Base-by-base conservation (phyloP, 2,113 vertebrate genomes). In the Stegastes partitus region DNA sequence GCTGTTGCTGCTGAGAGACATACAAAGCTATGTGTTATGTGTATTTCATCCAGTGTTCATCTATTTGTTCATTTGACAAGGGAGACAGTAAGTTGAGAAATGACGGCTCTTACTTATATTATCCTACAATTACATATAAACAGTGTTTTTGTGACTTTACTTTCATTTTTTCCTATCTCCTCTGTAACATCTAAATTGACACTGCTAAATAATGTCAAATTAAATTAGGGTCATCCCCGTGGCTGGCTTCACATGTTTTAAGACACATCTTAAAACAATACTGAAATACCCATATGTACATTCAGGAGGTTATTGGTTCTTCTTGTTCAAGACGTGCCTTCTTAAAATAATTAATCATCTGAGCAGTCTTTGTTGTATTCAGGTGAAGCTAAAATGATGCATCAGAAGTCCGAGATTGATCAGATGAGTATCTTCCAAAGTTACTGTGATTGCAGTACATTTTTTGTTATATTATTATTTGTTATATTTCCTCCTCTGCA, bases 1-100 rank as follows among this genome's bases (percentile, higher is more conserved):
- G 47, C 57, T 74, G 22, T 42, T 79, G 85, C 68, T 59, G 50
- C 58, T 11, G 15, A 45, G 68, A 26, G 25, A 37, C 15, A 49
- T 23, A 62, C 25, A 72, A 22, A 51, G 44, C 72, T 56, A n/a
- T n/a, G n/a, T n/a, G n/a, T n/a, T 8, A 50, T 45, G 11, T 25
- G 3, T 19, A 53, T 42, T 19, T 58, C 5, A 28, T 69, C 12
- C 45, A 8, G 53, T 64, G 47, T 56, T 19, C 26, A 59, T 68
- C 56, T 61, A 65, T 72, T 21, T 0, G 22, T 65, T 21, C 6
- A 34, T 34, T 7, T 42, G 39, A 12, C 3, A 37, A 72, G 31
- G 7, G 26, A 34, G 25, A 77, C 53, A 37, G 8, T 26, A 42
- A 62, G 23, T 16, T 62, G 12, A 51, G 51, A 59, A 11, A 39